Conservation (phyloP, 1,140 invertebrate species). For the Rhagoletis zephyria region DNA sequence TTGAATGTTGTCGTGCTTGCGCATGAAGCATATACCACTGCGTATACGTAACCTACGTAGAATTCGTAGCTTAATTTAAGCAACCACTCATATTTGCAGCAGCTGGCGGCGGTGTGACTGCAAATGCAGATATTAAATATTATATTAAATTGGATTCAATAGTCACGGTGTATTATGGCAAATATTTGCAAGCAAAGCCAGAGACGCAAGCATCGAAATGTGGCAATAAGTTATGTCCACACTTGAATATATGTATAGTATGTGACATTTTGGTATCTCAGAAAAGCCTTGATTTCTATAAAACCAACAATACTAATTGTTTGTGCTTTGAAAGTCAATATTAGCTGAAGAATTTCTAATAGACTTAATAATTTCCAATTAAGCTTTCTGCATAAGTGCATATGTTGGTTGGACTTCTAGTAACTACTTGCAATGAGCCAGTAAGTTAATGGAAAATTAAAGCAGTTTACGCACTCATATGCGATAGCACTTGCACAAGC, state of each 20-base stretch:
- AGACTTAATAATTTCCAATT: too few relatives aligned
- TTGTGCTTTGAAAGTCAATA: background rate
- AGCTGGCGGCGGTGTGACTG: background rate
- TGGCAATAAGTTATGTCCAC: background rate
- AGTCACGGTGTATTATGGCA: too few relatives aligned
- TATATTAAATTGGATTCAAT: background rate
- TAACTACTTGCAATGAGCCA: too few relatives aligned
- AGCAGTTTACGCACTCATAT: too few relatives aligned
- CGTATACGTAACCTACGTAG: constrained; percentile 34
- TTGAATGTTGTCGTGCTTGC: constrained; percentile 2
- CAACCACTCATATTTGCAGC: background rate
- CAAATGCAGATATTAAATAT: constrained; percentile 9
- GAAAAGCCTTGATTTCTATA: background rate
- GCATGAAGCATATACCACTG: background rate
- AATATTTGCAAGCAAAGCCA: too few relatives aligned
- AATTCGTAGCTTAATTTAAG: background rate
- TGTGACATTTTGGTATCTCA: background rate
- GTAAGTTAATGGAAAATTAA: too few relatives aligned
- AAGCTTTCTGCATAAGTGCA: too few relatives aligned
- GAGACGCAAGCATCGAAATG: too few relatives aligned
- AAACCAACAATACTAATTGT: background rate
- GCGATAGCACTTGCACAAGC: too few relatives aligned
- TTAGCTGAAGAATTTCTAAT: too few relatives aligned
- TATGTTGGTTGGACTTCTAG: too few relatives aligned
- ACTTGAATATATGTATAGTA: background rate